These are phyloP conservation scores for Drosophila subobscura DNA, from an alignment of 1,140 invertebrate species.

Conservation along the genomic window DNA sequence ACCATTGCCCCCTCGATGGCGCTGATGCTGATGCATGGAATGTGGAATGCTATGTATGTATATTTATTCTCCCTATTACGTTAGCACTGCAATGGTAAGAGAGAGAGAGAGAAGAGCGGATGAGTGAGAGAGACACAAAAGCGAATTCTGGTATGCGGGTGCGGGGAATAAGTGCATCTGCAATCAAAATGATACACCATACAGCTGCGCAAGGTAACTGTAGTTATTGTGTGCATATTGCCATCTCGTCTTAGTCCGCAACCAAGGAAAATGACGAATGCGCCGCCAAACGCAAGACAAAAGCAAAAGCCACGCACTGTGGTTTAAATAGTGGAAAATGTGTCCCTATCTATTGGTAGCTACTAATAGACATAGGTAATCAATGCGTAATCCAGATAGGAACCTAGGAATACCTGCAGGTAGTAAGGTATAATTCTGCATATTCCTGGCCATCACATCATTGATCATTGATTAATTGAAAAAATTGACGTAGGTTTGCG, in stretches of 20 bases:
- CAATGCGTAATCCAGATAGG: too few species aligned
- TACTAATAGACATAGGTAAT: too few species aligned
- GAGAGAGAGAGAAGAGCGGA: background rate
- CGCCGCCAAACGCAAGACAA: slow-evolving; percentile 15
- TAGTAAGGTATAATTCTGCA: too few species aligned
- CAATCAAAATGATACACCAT: slow-evolving; percentile 15
- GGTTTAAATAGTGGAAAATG: background rate
- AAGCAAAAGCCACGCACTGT: slow-evolving; percentile 14
- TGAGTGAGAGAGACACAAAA: background rate
- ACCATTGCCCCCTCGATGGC: slow-evolving; percentile 20
- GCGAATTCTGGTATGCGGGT: background rate
- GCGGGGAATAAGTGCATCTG: slow-evolving; percentile 1
- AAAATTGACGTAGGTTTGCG: too few species aligned
- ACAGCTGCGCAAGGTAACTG: slow-evolving; percentile 39
- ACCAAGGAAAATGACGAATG: slow-evolving; percentile 48
- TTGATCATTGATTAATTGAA: too few species aligned
- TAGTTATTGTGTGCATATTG: slow-evolving; percentile 29
- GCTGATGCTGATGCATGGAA: slow-evolving; percentile 47
- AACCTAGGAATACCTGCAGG: too few species aligned
- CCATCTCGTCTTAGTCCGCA: slow-evolving; percentile 1
- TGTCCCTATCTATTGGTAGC: too few species aligned
- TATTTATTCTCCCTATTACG: slow-evolving; percentile 21
- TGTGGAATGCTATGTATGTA: slow-evolving; percentile 13
- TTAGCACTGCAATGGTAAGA: slow-evolving; percentile 17
- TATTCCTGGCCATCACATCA: too few species aligned